A percentile compares a stretch with the other conserved stretches of the same genome.
Conservation (phyloP, 1,140 invertebrate genomes). For the Pentalonia nigronervosa region DNA sequence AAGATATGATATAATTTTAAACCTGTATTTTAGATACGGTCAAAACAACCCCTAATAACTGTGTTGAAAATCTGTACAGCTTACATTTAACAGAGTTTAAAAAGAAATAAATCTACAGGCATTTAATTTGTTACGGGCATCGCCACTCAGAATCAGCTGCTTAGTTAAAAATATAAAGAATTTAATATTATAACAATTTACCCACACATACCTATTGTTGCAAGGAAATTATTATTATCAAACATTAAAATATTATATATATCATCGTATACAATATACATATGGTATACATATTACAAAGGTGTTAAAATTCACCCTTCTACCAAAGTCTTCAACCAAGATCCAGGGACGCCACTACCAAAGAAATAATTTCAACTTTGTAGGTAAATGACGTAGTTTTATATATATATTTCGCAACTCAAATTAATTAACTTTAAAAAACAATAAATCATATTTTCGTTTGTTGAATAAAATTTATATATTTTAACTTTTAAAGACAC, state of each 20-base stretch:
- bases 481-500: neutral
- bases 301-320: neutral
- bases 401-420: neutral
- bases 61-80: no score
- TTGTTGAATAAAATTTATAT: neutral
- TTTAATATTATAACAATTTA: neutral
- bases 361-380: neutral
- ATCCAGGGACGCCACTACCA: no score
- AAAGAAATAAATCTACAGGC: no score
- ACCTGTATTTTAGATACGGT: no score
- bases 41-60: no score
- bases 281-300: neutral
- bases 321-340: neutral
- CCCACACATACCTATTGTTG: neutral
- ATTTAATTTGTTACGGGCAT: no score
- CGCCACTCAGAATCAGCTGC: no score
- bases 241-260: neutral
- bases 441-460: neutral
- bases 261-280: neutral
- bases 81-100: no score
- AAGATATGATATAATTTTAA: no score
- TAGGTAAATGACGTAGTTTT: neutral
- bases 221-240: neutral
- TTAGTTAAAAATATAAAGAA: neutral
- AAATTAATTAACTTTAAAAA: neutral